phyloP scores from a whole-genome alignment of 2,888 invertebrate genomes.

The Lasioglossum vierecki region DNA sequence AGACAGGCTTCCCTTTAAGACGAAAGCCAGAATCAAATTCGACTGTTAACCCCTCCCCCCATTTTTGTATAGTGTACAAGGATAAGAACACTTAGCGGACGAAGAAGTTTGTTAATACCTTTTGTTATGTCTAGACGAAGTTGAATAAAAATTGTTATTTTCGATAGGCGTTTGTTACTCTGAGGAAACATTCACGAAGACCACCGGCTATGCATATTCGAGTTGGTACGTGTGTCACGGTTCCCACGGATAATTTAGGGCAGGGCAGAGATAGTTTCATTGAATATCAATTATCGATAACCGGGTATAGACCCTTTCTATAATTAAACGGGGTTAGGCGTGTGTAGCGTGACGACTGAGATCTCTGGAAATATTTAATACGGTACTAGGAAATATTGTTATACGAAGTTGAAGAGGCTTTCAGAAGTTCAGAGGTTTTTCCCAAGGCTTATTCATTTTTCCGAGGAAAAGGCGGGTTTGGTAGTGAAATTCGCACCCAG shows the following conservation, averaged over 20 bases:
- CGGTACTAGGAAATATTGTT: background rate
- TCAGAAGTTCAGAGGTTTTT: no score
- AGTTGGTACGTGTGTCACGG: background rate
- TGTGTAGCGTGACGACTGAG: background rate
- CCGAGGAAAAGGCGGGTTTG: background rate
- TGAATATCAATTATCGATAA: constrained; percentile 50
- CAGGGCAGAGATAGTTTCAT: background rate
- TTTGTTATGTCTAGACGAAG: constrained; percentile 19
- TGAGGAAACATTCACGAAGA: background rate
- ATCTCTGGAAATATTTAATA: background rate
- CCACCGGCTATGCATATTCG: background rate
- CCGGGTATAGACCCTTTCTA: constrained; percentile 38
- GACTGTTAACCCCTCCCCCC: background rate
- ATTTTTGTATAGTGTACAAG: constrained; percentile 19
- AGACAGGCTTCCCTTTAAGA: background rate
- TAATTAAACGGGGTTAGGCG: constrained; percentile 27
- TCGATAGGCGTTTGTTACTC: constrained; percentile 3
- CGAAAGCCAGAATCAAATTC: constrained; percentile 7
- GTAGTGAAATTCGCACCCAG: no score
- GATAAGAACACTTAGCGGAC: constrained; percentile 12
- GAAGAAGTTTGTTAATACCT: constrained; percentile 40
- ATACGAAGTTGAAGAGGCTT: background rate
- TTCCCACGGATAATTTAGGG: constrained; percentile 14
- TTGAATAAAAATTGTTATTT: constrained; percentile 31
- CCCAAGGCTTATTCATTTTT: background rate